Conservation (phyloP, 53 echinoderm and acorn worm genomes). For the Temnopleurus reevesii region DNA sequence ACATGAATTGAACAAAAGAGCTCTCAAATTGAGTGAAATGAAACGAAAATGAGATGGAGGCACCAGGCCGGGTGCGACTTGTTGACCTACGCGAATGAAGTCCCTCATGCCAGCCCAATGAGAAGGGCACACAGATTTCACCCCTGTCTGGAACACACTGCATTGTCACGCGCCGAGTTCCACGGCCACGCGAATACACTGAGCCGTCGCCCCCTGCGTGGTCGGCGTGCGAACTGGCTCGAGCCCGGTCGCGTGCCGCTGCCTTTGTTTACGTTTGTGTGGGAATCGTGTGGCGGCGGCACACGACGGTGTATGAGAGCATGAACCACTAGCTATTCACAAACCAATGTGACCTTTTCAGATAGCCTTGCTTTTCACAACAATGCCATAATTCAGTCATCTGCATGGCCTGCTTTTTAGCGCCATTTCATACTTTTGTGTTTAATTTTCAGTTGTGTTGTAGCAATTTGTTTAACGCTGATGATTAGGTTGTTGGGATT, state of each 20-base stretch:
- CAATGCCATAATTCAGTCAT: conserved; percentile 33
- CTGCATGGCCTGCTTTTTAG: conserved; percentile 29
- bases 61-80: conserved; percentile 10
- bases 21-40: neutral
- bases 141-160: neutral
- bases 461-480: too few relatives aligned
- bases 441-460: conserved; percentile 13
- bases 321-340: neutral
- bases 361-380: conserved; percentile 20
- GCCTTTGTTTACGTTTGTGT: conserved; percentile 49
- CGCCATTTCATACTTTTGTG: conserved; percentile 18
- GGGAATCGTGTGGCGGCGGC: conserved; percentile 13
- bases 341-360: conserved; percentile 45
- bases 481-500: too few relatives aligned
- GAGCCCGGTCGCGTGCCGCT: conserved; percentile 46
- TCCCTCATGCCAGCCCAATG: neutral
- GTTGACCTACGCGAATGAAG: conserved; percentile 21
- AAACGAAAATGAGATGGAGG: neutral
- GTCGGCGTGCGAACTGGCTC: conserved; percentile 39
- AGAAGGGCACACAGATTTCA: neutral
- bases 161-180: conserved; percentile 1
- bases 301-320: neutral
- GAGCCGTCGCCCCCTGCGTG: conserved; percentile 19
- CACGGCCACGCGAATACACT: conserved; percentile 30
- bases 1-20: neutral